Percentiles rank a stretch among this genome's conserved stretches.
These are phyloP conservation scores for Seriola quinqueradiata DNA, from an alignment of 2,113 vertebrate species.

Conservation along the genomic window DNA sequence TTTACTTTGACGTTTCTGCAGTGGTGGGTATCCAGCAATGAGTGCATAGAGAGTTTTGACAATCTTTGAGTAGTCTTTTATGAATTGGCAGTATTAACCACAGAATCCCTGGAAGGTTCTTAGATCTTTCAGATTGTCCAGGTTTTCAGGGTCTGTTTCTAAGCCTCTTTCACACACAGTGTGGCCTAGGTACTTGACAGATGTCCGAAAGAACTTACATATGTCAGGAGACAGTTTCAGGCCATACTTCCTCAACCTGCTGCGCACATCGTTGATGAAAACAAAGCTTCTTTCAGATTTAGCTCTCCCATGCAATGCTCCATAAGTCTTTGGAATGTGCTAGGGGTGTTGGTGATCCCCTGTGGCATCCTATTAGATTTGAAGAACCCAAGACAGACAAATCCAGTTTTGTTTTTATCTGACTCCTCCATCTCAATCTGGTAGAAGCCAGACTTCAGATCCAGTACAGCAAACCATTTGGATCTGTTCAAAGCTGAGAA, in stretches of 20 bases:
- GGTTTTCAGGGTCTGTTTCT: background rate
- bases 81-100: background rate
- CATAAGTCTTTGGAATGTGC: no score
- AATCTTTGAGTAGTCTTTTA: constrained; percentile 6
- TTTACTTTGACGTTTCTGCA: background rate
- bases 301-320: no score
- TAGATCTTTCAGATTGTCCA: background rate
- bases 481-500: background rate
- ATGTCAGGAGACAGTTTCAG: background rate
- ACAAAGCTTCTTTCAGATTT: no score
- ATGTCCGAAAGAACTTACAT: background rate
- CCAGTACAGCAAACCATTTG: background rate
- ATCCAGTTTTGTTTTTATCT: no score
- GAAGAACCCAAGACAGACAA: no score
- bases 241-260: background rate
- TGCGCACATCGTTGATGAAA: background rate
- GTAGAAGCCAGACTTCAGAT: no score
- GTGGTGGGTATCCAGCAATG: background rate
- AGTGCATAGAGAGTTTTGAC: background rate
- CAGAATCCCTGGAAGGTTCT: background rate
- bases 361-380: no score
- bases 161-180: no score
- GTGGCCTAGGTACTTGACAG: background rate
- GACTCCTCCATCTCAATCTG: no score
- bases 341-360: no score